Conservation (phyloP, 2,888 invertebrate genomes). For the Craniophora ligustri region DNA sequence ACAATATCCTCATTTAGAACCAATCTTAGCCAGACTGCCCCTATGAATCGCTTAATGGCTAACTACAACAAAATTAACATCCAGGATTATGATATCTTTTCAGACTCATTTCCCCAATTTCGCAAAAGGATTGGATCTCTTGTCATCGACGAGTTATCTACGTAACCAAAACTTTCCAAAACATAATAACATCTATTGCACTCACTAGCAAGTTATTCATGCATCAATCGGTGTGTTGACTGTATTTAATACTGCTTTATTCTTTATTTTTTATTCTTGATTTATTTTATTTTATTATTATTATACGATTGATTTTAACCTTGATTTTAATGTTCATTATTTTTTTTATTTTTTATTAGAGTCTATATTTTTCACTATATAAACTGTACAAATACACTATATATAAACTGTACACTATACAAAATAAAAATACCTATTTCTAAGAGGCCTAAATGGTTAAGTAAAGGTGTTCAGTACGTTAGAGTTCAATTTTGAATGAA, state of each 20-base stretch:
- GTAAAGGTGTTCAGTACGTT: too few species aligned
- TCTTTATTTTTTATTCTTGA: neutral
- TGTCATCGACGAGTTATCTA: neutral
- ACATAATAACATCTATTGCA: neutral
- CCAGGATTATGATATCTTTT: neutral
- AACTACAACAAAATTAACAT: neutral
- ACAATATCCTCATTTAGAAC: neutral
- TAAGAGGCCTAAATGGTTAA: too few species aligned
- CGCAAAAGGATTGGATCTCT: neutral
- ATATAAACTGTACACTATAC: too few species aligned
- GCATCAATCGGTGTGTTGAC: neutral
- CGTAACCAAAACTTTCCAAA: neutral
- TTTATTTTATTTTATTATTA: neutral
- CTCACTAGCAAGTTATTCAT: neutral
- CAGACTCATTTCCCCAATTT: neutral
- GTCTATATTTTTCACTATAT: too few species aligned
- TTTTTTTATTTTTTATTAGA: too few species aligned
- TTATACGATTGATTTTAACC: neutral
- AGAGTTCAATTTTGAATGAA: too few species aligned
- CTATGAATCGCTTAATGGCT: neutral
- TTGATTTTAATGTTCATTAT: neutral
- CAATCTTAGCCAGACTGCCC: neutral
- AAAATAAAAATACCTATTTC: too few species aligned
- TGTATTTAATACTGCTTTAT: neutral
- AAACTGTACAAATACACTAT: too few species aligned